Base-by-base conservation (phyloP, 2,113 vertebrate species). In the Cephalophus harveyi region DNA sequence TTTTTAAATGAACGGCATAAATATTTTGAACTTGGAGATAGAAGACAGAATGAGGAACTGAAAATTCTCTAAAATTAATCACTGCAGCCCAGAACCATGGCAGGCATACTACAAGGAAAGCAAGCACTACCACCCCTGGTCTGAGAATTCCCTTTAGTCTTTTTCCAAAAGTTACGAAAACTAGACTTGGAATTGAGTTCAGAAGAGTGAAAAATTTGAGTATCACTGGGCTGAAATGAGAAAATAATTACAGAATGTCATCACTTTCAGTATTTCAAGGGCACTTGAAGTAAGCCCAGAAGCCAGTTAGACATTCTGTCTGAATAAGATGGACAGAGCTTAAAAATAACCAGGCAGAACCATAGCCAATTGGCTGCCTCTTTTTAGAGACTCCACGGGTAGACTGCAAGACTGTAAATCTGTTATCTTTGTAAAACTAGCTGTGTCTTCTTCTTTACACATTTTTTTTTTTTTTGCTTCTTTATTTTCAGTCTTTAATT, bases 11-110 rank as follows among this genome's bases (percentile, higher is more conserved):
- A 6, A 19, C 0, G 15, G 5, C 12, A 15, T 67, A 43, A 11
- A 46, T 59, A 78, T 19, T 96, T 93, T 54, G n/a, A 85, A 30
- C 54, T 48, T 60, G 27, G 57, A 74, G 23, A 92, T 64, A 23
- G 60, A 86, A 81, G 50, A 82, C 3, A 64, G 40, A 82, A 90
- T 1, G 33, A 90, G 28, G 19, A 83, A 79, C 11, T 25, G 25
- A 25, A 88, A 62, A 59, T 15, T 82, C 40, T 62, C 48, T 62
- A 36, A 91, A 64, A 91, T 40, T 27, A 36, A 90, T 60, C 1
- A 55, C 46, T 4, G 5, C 33, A 43, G 71, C 12, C 71, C 71
- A 76, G 71, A 46, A n/a, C 23, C 2, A 17, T 3, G 21, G 10
- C 23, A 17, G 27, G 25, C 1, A 1, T 4, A 7, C 36, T 13